These are phyloP conservation scores for Cryptops parisi DNA, from an alignment of 2,888 invertebrate species.

Conservation along the genomic window DNA sequence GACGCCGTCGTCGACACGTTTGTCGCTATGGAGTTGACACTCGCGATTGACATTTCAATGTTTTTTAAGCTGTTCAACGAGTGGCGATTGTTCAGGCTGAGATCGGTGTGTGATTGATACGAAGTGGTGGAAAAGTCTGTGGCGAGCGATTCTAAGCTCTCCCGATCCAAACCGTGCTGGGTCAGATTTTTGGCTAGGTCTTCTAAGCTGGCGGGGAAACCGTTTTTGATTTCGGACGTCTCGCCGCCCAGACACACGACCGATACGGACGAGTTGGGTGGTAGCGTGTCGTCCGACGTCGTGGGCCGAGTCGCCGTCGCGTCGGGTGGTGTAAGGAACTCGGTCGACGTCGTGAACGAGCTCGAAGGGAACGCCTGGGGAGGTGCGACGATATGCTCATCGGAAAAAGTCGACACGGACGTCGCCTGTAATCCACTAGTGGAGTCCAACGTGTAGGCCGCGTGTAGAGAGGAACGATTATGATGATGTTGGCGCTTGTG, in stretches of 20 bases:
- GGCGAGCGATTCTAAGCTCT: background rate
- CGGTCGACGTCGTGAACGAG: background rate
- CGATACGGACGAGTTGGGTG: background rate
- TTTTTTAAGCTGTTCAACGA: constrained; percentile 2
- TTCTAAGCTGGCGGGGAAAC: background rate
- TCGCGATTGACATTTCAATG: constrained; percentile 10
- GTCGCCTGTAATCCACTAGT: background rate
- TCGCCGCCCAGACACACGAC: background rate
- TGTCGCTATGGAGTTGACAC: constrained; percentile 6
- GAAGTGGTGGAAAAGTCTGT: background rate
- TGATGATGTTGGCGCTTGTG: constrained; percentile 30
- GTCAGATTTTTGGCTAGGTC: constrained; percentile 11
- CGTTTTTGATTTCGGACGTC: constrained; percentile 1
- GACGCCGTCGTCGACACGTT: background rate
- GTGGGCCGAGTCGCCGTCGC: background rate
- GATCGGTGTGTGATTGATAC: background rate
- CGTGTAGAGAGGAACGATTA: background rate
- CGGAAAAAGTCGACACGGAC: background rate
- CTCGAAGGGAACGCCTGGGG: background rate
- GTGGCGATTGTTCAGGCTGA: background rate
- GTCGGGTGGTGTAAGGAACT: background rate
- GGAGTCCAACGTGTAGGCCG: background rate
- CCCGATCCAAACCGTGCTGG: background rate
- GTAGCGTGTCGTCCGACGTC: background rate
- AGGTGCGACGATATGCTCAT: background rate